Evolutionary conservation across 2,797 vertebrate genomes (phyloP), one percentile per base, ranked within the genome.

Genomic region (Lacerta agilis): DNA sequence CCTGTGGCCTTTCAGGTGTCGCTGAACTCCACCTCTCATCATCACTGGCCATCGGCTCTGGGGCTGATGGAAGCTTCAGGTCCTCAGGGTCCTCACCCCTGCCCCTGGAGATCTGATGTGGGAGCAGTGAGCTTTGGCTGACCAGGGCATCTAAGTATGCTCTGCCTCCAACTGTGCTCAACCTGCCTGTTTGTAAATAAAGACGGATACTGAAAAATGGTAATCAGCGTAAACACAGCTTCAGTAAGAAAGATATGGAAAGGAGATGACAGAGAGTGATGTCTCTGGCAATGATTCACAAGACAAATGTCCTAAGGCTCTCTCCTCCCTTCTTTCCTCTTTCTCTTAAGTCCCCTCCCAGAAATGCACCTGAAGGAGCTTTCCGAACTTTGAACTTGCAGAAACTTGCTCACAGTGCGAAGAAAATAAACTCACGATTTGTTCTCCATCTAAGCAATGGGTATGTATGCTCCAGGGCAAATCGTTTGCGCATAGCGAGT

Each of bases 281-380:
- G 58, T 23, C 75, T 45, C 20, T 76, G 18, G 20, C 61, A 64
- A 15, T 49, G 71, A 20, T 67, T 67, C 67, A 82, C 45, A 25
- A 75, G 17, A 77, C 13, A 76, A 76, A 49, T 38, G 29, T 36
- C 71, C 33, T 18, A 80, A n/a, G 36, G 27, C 23, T 9, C 20
- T 33, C 20, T 18, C 20, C 36, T 15, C 0, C 29, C 10, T 55
- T 8, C 41, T 43, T 55, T 55, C 49, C 13, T 55, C 49, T 55
- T 55, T 15, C 49, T 55, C 49, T 55, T 55, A 55, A 55, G 13
- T 55, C 13, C 45, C 45, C 45, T 49, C 45, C 49, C 49, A 55
- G 49, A 55, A 86, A 85, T 80, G 7, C 77, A 81, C 82, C 33
- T 83, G 76, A 0, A 33, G n/a, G 92, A 79, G 0, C 85, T 89